Evolutionary conservation across 2,113 vertebrate species (phyloP).

Genomic region (Apus apus): DNA sequence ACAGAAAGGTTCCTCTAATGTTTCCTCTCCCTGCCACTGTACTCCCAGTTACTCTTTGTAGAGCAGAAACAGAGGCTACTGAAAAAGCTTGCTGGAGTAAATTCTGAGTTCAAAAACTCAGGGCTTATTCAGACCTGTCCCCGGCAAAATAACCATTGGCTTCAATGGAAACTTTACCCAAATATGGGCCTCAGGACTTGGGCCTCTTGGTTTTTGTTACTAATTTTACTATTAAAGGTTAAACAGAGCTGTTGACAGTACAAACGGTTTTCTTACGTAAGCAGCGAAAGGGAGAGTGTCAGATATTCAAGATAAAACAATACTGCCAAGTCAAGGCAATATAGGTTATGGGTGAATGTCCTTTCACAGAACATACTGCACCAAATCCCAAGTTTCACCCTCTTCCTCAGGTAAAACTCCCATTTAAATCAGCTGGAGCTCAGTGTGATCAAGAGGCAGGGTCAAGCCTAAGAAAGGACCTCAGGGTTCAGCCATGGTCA

Average conservation of each 20-base stretch:
- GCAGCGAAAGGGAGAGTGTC: conserved; percentile 46
- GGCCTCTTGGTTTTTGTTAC: conserved; percentile 28
- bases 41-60: neutral
- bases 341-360: conserved; percentile 50
- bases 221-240: conserved; percentile 68
- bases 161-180: conserved; percentile 45
- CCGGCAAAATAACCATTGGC: neutral
- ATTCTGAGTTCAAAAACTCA: neutral
- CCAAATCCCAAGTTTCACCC: neutral
- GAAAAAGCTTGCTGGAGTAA: neutral
- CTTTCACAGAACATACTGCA: conserved; percentile 33
- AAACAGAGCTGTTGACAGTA: conserved; percentile 70
- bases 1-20: conserved; percentile 5
- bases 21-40: conserved; percentile 39
- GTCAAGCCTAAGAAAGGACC: neutral
- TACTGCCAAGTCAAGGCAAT: conserved; percentile 49
- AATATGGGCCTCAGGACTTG: conserved; percentile 39
- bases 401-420: conserved; percentile 17
- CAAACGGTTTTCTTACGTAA: conserved; percentile 65
- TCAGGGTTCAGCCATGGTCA: neutral
- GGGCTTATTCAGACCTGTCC: conserved; percentile 13
- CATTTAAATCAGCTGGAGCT: neutral
- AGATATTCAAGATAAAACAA: conserved; percentile 56
- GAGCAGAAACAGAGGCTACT: conserved; percentile 16
- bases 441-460: neutral